Conservation (phyloP, 1,140 invertebrate genomes). For the Megalopta genalis region DNA sequence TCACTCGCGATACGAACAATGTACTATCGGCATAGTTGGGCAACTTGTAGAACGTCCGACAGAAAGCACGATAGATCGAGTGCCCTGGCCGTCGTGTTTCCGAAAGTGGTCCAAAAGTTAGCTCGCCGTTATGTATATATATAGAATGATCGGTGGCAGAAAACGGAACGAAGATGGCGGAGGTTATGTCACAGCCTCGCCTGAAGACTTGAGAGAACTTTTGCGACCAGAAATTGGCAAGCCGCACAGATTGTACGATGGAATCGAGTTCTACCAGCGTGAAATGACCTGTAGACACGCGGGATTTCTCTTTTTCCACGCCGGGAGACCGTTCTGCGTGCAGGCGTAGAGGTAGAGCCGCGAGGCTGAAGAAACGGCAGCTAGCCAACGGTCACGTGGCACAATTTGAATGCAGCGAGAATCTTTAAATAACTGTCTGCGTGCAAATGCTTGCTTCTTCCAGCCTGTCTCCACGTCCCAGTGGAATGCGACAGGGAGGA, state of each 20-base stretch:
- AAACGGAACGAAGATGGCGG: constrained; percentile 25
- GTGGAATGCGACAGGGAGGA: constrained; percentile 19
- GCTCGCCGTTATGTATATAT: background rate
- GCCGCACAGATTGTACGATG: constrained; percentile 9
- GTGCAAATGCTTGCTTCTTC: constrained; percentile 32
- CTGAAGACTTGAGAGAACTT: constrained; percentile 18
- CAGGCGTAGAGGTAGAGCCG: constrained; percentile 21
- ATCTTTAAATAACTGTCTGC: constrained; percentile 65
- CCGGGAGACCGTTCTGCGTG: constrained; percentile 6
- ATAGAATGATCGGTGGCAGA: background rate
- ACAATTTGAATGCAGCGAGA: constrained; percentile 57
- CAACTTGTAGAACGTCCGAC: background rate
- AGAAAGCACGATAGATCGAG: too few relatives aligned
- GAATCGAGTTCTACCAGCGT: constrained; percentile 24
- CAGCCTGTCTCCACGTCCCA: constrained; percentile 25
- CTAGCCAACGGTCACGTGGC: constrained; percentile 52
- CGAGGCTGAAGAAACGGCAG: constrained; percentile 50
- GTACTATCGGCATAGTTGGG: background rate
- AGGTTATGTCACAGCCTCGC: constrained; percentile 4
- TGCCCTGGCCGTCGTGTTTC: background rate
- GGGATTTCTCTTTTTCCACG: constrained; percentile 35
- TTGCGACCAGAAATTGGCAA: background rate
- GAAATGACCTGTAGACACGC: constrained; percentile 33
- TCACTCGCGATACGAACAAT: background rate
- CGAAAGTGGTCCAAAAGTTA: background rate